Percentiles rank a stretch among this genome's conserved stretches.
phyloP scores from a whole-genome alignment of 2,888 invertebrate genomes.

The Cantharis flavilabris region DNA sequence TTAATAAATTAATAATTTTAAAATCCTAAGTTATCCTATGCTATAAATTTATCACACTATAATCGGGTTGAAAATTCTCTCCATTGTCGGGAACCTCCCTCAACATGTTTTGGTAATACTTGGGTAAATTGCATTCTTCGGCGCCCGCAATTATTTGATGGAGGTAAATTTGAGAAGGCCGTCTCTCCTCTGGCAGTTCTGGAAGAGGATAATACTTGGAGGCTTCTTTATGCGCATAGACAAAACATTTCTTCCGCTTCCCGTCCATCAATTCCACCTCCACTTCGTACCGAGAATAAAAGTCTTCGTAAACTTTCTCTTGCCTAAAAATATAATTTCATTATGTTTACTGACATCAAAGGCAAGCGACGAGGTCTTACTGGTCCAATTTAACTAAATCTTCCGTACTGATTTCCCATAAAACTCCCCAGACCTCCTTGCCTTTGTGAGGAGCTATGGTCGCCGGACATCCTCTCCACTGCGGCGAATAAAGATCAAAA shows the following conservation, averaged over 20 bases:
- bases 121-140: conserved; percentile 72
- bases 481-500: conserved; percentile 65
- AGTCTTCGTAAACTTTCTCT: conserved; percentile 69
- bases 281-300: conserved; percentile 70
- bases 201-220: conserved; percentile 57
- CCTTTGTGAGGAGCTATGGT: conserved; percentile 72
- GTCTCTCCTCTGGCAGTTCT: conserved; percentile 62
- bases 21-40: neutral
- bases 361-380: conserved; percentile 54
- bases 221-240: conserved; percentile 71
- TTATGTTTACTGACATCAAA: neutral
- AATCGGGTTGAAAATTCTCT: neutral
- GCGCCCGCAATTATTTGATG: conserved; percentile 75
- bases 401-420: conserved; percentile 71
- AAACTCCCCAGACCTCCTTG: conserved; percentile 72
- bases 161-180: conserved; percentile 80
- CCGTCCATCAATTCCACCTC: conserved; percentile 63
- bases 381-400: conserved; percentile 70
- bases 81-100: conserved; percentile 76
- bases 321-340: conserved; percentile 59
- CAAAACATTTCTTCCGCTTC: conserved; percentile 62
- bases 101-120: conserved; percentile 71
- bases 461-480: conserved; percentile 83
- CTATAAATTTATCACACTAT: neutral
- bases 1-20: neutral